A percentile compares a stretch with the other conserved stretches of the same genome.
These are phyloP conservation scores for Ommatoiulus sabulosus DNA, from an alignment of 2,888 invertebrate species.

Conservation along the genomic window DNA sequence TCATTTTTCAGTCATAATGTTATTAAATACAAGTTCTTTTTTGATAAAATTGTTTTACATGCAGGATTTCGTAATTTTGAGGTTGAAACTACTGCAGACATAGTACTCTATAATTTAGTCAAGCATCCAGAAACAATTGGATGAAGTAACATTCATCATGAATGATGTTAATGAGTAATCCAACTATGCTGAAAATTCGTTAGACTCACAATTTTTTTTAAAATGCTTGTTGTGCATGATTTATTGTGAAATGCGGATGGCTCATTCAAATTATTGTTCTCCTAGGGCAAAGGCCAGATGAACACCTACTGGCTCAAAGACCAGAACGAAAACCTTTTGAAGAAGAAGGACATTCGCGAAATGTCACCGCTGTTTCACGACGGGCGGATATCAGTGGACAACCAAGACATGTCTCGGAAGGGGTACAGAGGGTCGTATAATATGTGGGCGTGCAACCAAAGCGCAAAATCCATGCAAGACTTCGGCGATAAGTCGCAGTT, in stretches of 20 bases:
- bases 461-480: slow-evolving; percentile 25
- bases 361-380: slow-evolving; percentile 44
- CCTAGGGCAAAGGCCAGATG: slow-evolving; percentile 88
- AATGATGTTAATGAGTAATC: too few species aligned
- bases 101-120: too few species aligned
- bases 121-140: too few species aligned
- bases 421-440: background rate
- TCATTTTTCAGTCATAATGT: too few species aligned
- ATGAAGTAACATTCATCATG: too few species aligned
- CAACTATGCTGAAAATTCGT: background rate
- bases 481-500: slow-evolving; percentile 42
- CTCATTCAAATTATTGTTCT: slow-evolving; percentile 29
- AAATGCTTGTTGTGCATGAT: background rate
- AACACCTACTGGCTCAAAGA: slow-evolving; percentile 82
- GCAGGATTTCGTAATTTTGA: too few species aligned
- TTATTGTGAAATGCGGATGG: background rate
- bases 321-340: slow-evolving; percentile 85
- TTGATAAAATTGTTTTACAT: background rate
- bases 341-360: slow-evolving; percentile 72
- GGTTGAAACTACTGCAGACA: too few species aligned
- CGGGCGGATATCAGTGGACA: background rate
- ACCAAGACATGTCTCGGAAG: background rate
- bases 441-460: slow-evolving; percentile 26
- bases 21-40: too few species aligned
- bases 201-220: background rate